Base-by-base conservation (phyloP, 2,113 vertebrate genomes). In the Halichoeres trimaculatus region DNA sequence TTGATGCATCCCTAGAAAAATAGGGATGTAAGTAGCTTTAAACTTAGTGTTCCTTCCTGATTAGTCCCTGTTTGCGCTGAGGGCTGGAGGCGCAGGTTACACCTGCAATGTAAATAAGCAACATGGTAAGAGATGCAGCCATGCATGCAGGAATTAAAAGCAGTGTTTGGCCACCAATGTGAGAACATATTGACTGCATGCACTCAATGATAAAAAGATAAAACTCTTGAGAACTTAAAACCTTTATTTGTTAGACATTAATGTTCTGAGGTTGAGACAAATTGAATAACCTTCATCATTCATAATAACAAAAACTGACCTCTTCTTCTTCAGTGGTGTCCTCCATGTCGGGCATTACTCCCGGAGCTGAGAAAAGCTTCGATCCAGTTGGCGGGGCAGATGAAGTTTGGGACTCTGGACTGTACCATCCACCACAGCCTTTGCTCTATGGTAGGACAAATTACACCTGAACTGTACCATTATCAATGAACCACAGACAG, bases 321-420 rank as follows among this genome's bases (percentile, higher is more conserved):
- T 23, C 13, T 30, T 54, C 0, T 14, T 26, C n/a, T 11, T 19
- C 80, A 99, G 98, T 99, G 97, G 98, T 99, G 98, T 81, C 98
- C 98, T 66, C 98, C 98, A 0, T 99, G 98, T 65, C 93, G 94
- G 66, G 97, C 98, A 38, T 90, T 99, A 62, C 94, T 99, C 65
- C 98, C 98, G 22, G 98, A 99, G 63, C 89, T 99, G 84, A 95
- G 97, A 51, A 99, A 98, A 93, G 97, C 98, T 70, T 99, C 98
- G 0, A 95, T 97, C 80, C 95, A 96, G 68, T 87, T 99, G 78
- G 95, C 94, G 36, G 97, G 97, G 48, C 97, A 97, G 81, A 92
- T 99, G 70, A 97, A 94, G 89, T 97, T 99, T 86, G 98, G 98
- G 6, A 99, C 98, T 0, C 78, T 99, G 57, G 98, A 99, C 85